Evolutionary conservation across 2,888 invertebrate species (phyloP), one percentile per base, ranked within the genome.

Genomic region (Pediacus dermestoides): DNA sequence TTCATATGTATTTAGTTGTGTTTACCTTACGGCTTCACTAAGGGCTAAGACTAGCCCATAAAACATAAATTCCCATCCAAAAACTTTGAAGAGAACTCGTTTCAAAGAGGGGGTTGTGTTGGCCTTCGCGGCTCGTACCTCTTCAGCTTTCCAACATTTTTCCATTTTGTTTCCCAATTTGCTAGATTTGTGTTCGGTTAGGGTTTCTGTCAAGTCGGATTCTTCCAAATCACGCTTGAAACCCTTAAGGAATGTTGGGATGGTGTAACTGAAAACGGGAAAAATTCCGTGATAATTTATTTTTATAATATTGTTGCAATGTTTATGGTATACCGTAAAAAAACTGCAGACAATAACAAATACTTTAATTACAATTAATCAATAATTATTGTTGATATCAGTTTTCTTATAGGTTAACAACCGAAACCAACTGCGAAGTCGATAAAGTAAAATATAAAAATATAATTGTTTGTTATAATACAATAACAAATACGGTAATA

Each of bases 221-320:
- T 80, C 74, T 58, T 78, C 78, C 32, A 86, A 73, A 52, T 85
- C 83, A 26, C 78, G 72, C 43, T 72, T 78, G 55, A 77, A 79
- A 10, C 86, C 86, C 43, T 77, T 70, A 61, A 78, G 76, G 57
- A 86, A 85, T 2, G 79, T 78, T 51, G 81, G 80, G 37, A 82
- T 64, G 1, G 83, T 76, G 78, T 83, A 86, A 60, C 85, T 86
- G 66, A n/a, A n/a, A n/a, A n/a, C n/a, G n/a, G n/a, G n/a, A n/a
- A n/a, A n/a, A n/a, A n/a, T n/a, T n/a, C n/a, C n/a, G n/a, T n/a
- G n/a, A n/a, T n/a, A n/a, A n/a, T n/a, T n/a, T n/a, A n/a, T n/a
- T n/a, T n/a, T n/a, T n/a, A n/a, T n/a, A n/a, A n/a, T n/a, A n/a
- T n/a, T n/a, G n/a, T n/a, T n/a, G n/a, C n/a, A n/a, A n/a, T n/a